Base-by-base conservation (phyloP, 2,888 invertebrate species). In the Eilema sororculum region DNA sequence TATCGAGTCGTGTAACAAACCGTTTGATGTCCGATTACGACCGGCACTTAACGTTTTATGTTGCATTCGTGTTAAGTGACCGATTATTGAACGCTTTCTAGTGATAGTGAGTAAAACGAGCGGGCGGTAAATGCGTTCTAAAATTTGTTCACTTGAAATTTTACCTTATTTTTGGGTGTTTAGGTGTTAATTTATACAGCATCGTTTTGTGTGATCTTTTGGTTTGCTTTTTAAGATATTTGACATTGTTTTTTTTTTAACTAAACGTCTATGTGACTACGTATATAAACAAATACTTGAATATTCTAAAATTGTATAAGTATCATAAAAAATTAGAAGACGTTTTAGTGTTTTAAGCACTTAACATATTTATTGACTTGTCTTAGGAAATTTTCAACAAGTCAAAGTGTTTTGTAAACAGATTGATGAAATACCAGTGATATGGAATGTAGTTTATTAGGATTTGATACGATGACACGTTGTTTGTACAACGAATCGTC, bases 11-110 rank as follows among this genome's bases (percentile, higher is more conserved):
- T 82, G 86, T 79, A 86, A 89, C 87, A 85, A 83, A 83, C 78
- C 85, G 87, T 89, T 89, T 87, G 88, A 89, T 85, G 89, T 89
- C 82, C 84, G 86, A 89, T 87, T 89, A 87, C 87, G 80, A 82
- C 81, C 75, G 79, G 84, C 89, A 89, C 89, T 90, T 87, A 85
- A 78, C 83, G 82, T 86, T 89, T 87, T 84, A 87, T 87, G 86
- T 85, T 83, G 82, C 81, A 80, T 86, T 83, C 82, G 81, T 87
- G 87, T 85, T 87, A 87, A 88, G 86, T 89, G 87, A 87, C 85
- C 88, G 89, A 89, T 90, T 89, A 87, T 87, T 85, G 83, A 84
- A 85, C 82, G 83, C 85, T 87, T 88, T 86, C 84, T 84, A 86
- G 78, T 74, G 79, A 79, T 82, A 83, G 79, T 65, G 58, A 76